Evolutionary conservation across 2,113 vertebrate species (phyloP), one percentile per base, ranked within the genome.

Genomic region (Strix uralensis): DNA sequence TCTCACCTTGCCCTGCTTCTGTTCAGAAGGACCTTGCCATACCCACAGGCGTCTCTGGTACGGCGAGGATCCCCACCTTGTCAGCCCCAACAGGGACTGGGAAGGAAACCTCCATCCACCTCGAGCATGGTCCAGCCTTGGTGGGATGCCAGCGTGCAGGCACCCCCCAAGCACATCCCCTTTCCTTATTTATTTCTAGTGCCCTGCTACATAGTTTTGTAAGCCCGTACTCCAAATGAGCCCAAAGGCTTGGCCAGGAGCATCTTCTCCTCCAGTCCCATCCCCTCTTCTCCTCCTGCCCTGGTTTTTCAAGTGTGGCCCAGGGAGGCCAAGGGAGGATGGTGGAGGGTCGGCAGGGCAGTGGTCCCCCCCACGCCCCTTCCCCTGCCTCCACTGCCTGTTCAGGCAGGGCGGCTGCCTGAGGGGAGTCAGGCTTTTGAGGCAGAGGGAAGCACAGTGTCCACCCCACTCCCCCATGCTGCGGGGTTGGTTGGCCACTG

Each of bases 141-240:
- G 65, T 34, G 81, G 54, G 74, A n/a, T 77, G 57, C n/a, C 80
- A 59, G 49, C 1, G 38, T 86, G 66, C 3, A 2, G 69, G 55
- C 46, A 57, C 25, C 16, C 47, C 7, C 23, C 3, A 4, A 88
- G 73, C 46, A 65, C 18, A 85, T 42, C 42, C 63, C 46, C 46
- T 77, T 83, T 63, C 52, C 71, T 63, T 86, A 91, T 71, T 96
- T 91, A 74, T 94, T 95, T 74, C 47, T 78, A 47, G 21, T 1
- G 6, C 30, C 30, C 19, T 19, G 9, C 27, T 73, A 6, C 69
- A 49, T 8, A 3, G 18, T 75, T 88, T 92, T 36, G 77, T 69
- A 34, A 92, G 61, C 69, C 80, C 5, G 1, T 77, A 57, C 67
- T 88, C 92, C 83, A 49, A 25, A 55, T 7, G 57, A 69, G 29